Percentiles rank a stretch among this genome's conserved stretches.
These are phyloP conservation scores for Panorpa germanica DNA, from an alignment of 2,888 invertebrate genomes.

Conservation along the genomic window DNA sequence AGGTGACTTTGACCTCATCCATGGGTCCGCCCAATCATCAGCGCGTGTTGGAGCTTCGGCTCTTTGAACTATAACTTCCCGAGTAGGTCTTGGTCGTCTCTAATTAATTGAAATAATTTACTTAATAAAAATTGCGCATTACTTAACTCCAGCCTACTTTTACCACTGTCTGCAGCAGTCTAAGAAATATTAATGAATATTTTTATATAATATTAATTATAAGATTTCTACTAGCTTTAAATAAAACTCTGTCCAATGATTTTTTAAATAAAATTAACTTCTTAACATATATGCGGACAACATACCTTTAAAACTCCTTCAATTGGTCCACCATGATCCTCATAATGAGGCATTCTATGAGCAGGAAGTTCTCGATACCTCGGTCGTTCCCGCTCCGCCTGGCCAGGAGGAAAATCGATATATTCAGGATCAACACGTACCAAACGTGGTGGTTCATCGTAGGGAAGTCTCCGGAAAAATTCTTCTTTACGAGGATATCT, in stretches of 20 bases:
- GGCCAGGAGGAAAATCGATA: slow-evolving; percentile 24
- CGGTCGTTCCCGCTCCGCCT: slow-evolving; percentile 27
- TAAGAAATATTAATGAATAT: too few relatives aligned
- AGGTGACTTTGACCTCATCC: slow-evolving; percentile 65
- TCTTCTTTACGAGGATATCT: too few relatives aligned
- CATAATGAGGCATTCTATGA: slow-evolving; percentile 34
- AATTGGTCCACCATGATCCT: too few relatives aligned
- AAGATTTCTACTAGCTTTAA: too few relatives aligned
- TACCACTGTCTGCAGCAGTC: slow-evolving; percentile 14
- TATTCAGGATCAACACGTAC: slow-evolving; percentile 19
- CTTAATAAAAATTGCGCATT: slow-evolving; percentile 3
- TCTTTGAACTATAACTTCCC: slow-evolving; percentile 62
- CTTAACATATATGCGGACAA: too few relatives aligned
- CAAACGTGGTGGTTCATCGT: slow-evolving; percentile 22
- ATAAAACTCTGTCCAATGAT: too few relatives aligned
- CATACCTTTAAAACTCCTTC: too few relatives aligned
- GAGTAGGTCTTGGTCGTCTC: slow-evolving; percentile 39
- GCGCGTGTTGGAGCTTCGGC: slow-evolving; percentile 34
- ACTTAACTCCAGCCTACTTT: slow-evolving; percentile 11
- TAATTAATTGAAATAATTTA: slow-evolving; percentile 7
- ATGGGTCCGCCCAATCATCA: slow-evolving; percentile 92
- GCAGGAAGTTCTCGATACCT: slow-evolving; percentile 31
- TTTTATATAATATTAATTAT: too few relatives aligned
- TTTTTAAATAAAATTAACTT: too few relatives aligned
- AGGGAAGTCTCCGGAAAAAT: slow-evolving; percentile 20